Conservation (phyloP, 1,140 invertebrate genomes). For the Drusus annulatus region DNA sequence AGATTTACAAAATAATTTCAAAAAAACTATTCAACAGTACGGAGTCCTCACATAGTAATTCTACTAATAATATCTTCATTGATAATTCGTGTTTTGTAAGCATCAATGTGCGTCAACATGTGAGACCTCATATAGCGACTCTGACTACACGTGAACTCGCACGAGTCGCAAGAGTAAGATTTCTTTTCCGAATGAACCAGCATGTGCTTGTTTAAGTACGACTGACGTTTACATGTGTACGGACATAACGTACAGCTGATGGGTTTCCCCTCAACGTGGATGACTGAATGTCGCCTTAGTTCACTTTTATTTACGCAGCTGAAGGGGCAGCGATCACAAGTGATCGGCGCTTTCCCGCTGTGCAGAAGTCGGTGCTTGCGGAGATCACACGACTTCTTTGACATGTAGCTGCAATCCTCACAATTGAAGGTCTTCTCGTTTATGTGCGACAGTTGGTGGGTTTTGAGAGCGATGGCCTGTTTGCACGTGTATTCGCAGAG, state of each 20-base stretch:
- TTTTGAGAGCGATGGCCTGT: constrained; percentile 2
- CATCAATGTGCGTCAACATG: constrained; percentile 8
- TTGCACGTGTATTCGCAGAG: constrained; percentile 26
- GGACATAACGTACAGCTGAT: constrained; percentile 15
- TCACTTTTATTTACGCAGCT: constrained; percentile 17
- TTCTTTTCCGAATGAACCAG: not conserved
- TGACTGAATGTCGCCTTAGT: constrained; percentile 5
- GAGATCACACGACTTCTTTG: not conserved
- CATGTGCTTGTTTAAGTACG: constrained; percentile 31
- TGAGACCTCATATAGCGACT: constrained; percentile 3
- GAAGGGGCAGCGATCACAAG: constrained; percentile 5
- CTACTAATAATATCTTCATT: too few species aligned
- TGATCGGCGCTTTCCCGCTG: not conserved
- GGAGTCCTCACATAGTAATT: too few species aligned
- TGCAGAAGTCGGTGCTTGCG: constrained; percentile 1
- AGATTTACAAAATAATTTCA: too few species aligned
- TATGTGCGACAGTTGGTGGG: constrained; percentile 16
- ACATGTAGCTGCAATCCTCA: not conserved
- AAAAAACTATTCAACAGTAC: too few species aligned
- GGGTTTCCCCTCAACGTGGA: constrained; percentile 22
- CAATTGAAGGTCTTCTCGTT: constrained; percentile 6
- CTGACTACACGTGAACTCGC: constrained; percentile 10
- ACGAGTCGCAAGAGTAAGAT: constrained; percentile 1
- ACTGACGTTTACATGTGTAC: constrained; percentile 25
- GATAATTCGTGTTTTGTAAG: too few species aligned